Evolutionary conservation across 2,797 vertebrate species (phyloP), one percentile per base, ranked within the genome.

Genomic region (Miichthys miiuy): DNA sequence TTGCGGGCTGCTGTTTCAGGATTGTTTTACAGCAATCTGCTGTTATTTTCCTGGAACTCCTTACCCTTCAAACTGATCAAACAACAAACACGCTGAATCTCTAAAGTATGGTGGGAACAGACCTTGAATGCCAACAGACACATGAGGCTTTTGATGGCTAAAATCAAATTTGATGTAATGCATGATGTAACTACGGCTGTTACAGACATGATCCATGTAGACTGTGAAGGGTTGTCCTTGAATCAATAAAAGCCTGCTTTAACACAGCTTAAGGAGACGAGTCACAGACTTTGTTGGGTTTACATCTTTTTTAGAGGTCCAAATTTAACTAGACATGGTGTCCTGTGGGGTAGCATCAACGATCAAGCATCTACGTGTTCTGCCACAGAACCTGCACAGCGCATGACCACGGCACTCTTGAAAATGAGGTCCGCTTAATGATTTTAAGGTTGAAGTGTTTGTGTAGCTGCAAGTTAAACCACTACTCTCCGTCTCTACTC

Each of bases 401-500:
- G 71, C 56, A 55, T 52, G 58, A 70, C 44, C 52, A 20, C 12
- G 2, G 81, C 34, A 46, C 25, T 25, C 48, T 30, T 48, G 18
- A 55, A 23, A 54, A 72, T 48, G 3, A 62, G 57, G 60, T 30
- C 82, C 57, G 44, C 46, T 79, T 79, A 65, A 30, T 69, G 60
- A 52, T 50, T 44, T 68, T 61, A 5, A 48, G 52, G 51, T 66
- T 63, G 0, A 30, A 77, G 52, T 75, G 25, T 60, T 54, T 67
- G 46, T 77, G 79, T 74, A 25, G 21, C 30, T 68, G 67, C 46
- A 47, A 70, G 54, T 75, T 70, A 75, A 76, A 63, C 66, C n/a
- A 61, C 55, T 74, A 70, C 9, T 81, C 72, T 77, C 72, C 75
- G 74, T 86, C 64, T 86, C 58, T 75, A 76, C 58, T 91, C 80